Conservation (phyloP, 2,797 vertebrate genomes). For the Heterohyrax brucei region DNA sequence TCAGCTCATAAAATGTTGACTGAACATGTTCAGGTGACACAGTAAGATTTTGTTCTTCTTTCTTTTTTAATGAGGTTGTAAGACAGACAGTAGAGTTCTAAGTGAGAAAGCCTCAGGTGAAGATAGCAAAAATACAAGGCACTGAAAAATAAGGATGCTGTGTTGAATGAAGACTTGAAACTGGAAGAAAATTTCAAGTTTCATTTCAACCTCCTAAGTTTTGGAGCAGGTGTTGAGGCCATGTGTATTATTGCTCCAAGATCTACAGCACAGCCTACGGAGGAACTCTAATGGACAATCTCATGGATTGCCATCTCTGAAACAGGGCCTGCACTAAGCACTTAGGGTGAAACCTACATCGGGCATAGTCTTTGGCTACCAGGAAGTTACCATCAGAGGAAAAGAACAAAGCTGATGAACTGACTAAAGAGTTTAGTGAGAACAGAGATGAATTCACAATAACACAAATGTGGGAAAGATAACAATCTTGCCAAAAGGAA, state of each 20-base stretch:
- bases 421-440: neutral
- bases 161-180: neutral
- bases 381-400: neutral
- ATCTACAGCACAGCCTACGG: neutral
- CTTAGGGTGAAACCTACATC: neutral
- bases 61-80: neutral
- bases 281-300: neutral
- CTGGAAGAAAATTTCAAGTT: neutral
- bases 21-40: neutral
- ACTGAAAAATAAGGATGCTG: neutral
- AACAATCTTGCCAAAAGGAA: neutral
- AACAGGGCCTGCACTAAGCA: neutral
- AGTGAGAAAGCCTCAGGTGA: neutral
- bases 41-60: too few relatives aligned
- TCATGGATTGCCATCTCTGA: neutral
- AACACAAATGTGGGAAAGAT: conserved; percentile 28
- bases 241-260: neutral
- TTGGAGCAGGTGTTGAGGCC: neutral
- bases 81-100: neutral
- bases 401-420: conserved; percentile 5
- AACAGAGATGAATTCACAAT: neutral
- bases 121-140: neutral
- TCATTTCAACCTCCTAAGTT: neutral
- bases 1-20: neutral
- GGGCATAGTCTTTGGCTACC: neutral